Conservation (phyloP, 2,888 invertebrate genomes). For the Griposia aprilina region DNA sequence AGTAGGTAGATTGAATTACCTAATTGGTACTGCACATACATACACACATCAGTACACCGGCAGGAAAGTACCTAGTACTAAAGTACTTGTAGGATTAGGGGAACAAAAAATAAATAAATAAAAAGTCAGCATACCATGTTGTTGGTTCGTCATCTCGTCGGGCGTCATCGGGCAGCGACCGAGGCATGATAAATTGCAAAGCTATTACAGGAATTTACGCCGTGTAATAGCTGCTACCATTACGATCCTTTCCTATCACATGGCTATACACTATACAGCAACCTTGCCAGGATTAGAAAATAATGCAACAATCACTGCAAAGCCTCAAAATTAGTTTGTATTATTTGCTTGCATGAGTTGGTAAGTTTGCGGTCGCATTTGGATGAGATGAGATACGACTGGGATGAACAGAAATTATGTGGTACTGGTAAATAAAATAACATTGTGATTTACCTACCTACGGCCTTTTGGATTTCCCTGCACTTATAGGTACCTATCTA, state of each 20-base stretch:
- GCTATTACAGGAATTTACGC: conserved; percentile 80
- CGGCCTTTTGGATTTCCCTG: conserved; percentile 1
- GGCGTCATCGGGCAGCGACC: conserved; percentile 55
- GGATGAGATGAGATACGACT: conserved; percentile 50
- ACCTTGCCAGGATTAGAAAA: conserved; percentile 59
- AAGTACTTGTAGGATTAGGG: neutral
- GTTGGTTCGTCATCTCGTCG: conserved; percentile 24
- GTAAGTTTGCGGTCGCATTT: conserved; percentile 62
- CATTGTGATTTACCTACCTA: neutral
- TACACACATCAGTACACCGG: neutral
- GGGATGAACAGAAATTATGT: conserved; percentile 22
- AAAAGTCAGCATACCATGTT: neutral
- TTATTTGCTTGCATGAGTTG: conserved; percentile 45
- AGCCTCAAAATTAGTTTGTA: conserved; percentile 58
- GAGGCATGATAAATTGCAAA: conserved; percentile 72
- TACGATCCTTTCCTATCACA: conserved; percentile 71
- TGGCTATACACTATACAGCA: conserved; percentile 47
- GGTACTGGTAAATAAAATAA: conserved; percentile 11
- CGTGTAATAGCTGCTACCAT: conserved; percentile 75
- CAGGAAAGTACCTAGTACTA: neutral
- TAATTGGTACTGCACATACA: neutral
- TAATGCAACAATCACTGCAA: conserved; percentile 59
- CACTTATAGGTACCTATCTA: neutral
- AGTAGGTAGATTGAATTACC: neutral
- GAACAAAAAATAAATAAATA: neutral